A percentile compares a stretch with the other conserved stretches of the same genome.
phyloP scores from a whole-genome alignment of 2,113 vertebrate genomes.

The mouse (Mus musculus) region GRCm39 chr6:14731501-14732000 shows the following conservation, averaged over 20 bases:
- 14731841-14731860: neutral
- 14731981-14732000: constrained; percentile 50
- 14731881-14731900: constrained; percentile 6
- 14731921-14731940: neutral
- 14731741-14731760: neutral
- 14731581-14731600: neutral
- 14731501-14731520: constrained; percentile 45
- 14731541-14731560: neutral
- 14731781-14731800: neutral
- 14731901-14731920: constrained; percentile 13
- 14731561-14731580: constrained; percentile 10
- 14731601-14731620: constrained; percentile 40
- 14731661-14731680: neutral
- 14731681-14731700: neutral
- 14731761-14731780: neutral
- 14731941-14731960: constrained; percentile 31
- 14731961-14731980: constrained; percentile 61
- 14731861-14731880: neutral
- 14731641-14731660: neutral
- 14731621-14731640: neutral
- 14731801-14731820: constrained; percentile 45
- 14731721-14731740: neutral
- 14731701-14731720: constrained; percentile 17
- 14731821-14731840: neutral
- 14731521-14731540: constrained; percentile 53